Evolutionary conservation across 2,888 invertebrate species (phyloP).

Genomic region (Anarsia innoxiella): DNA sequence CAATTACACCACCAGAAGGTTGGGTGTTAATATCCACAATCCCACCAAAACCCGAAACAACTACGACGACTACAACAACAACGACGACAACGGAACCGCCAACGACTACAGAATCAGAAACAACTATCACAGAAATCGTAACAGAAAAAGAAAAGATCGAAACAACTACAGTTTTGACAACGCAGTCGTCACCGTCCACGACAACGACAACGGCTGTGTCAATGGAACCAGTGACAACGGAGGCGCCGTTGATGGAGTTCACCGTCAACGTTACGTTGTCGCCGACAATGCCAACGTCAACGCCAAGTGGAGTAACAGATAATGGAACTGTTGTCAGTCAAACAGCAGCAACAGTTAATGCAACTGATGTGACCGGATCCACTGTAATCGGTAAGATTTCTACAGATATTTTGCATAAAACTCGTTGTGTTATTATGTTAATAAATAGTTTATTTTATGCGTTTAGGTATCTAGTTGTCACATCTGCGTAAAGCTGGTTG

Average conservation of each 20-base stretch:
- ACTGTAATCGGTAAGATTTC: constrained; percentile 18
- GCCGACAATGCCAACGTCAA: constrained; percentile 42
- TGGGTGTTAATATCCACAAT: constrained; percentile 76
- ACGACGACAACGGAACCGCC: constrained; percentile 27
- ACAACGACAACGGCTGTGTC: constrained; percentile 14
- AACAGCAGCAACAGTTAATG: constrained; percentile 31
- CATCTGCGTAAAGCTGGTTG: no score
- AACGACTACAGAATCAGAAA: constrained; percentile 23
- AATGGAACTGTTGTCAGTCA: constrained; percentile 25
- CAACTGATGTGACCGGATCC: constrained; percentile 24
- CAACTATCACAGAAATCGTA: constrained; percentile 19
- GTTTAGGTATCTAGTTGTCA: no score
- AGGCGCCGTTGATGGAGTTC: constrained; percentile 39
- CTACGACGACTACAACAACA: constrained; percentile 26
- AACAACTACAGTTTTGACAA: constrained; percentile 29
- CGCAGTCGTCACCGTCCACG: constrained; percentile 10
- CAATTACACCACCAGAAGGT: constrained; percentile 78
- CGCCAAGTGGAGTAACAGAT: no score
- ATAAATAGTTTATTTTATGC: no score
- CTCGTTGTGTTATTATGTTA: no score
- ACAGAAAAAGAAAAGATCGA: constrained; percentile 23
- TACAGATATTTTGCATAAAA: no score
- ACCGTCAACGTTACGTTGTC: constrained; percentile 54
- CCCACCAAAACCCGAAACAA: constrained; percentile 47
- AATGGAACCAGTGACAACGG: constrained; percentile 11